These are phyloP conservation scores for Chlorodrepanis virens DNA, from an alignment of 2,113 vertebrate species.

Conservation along the genomic window DNA sequence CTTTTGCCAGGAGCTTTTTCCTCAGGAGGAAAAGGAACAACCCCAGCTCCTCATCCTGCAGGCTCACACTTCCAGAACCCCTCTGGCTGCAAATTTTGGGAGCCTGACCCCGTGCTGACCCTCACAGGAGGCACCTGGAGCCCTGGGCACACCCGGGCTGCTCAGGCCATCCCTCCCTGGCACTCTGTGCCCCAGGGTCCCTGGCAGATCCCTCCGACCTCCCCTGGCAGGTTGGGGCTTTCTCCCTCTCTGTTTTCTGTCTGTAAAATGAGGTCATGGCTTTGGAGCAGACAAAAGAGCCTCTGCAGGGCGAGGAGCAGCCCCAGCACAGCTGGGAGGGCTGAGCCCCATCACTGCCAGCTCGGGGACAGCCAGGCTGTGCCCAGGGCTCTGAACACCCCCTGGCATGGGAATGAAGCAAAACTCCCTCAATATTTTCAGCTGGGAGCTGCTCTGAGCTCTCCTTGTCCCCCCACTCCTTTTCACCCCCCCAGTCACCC, in stretches of 20 bases:
- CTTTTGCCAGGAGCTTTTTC: too few species aligned
- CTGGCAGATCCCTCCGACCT: constrained; percentile 37
- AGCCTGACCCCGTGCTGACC: background rate
- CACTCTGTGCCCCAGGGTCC: background rate
- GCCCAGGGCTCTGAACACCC: background rate
- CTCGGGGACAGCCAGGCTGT: background rate
- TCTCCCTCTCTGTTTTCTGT: constrained; percentile 35
- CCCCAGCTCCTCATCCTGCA: too few species aligned
- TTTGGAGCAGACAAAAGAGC: constrained; percentile 41
- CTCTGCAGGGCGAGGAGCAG: constrained; percentile 23
- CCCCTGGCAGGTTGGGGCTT: constrained; percentile 6
- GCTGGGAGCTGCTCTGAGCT: accelerated
- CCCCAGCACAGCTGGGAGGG: background rate
- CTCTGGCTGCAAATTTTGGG: background rate
- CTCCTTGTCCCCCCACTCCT: accelerated
- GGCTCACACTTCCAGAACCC: background rate
- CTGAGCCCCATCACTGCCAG: background rate
- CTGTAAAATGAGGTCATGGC: constrained; percentile 22
- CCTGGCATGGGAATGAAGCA: background rate
- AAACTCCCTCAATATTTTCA: background rate
- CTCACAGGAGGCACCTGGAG: background rate
- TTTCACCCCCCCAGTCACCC: background rate
- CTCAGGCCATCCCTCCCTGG: background rate
- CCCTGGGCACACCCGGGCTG: background rate
- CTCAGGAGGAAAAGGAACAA: too few species aligned